Evolutionary conservation across 1,140 invertebrate species (phyloP), one percentile per base, ranked within the genome.

Genomic region (Colletes latitarsis): DNA sequence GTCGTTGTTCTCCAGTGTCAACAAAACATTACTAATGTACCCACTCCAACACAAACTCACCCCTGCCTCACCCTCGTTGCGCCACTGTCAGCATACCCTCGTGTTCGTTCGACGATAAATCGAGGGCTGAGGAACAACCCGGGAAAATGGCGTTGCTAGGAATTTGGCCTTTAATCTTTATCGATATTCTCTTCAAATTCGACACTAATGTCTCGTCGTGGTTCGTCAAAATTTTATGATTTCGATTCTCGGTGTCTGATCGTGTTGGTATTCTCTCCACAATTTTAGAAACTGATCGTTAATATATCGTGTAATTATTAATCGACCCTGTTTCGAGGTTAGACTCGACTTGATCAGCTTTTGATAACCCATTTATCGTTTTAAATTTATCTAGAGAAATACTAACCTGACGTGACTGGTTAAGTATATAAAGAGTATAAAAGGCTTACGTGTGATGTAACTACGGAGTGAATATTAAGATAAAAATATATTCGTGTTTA

Each of bases 1-100:
- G 72, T 78, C 82, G 68, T 81, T 82, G 74, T 85, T 83, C 86
- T 81, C 88, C 81, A 87, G 79, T 91, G 89, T 91, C 90, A 92
- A 92, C 91, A 91, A 92, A 92, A 91, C 88, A 89, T 91, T 90
- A 85, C 88, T 90, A 90, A 91, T 90, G 90, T 89, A 89, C 83
- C 85, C 81, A 73, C 67, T 74, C 78, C 79, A 52, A 76, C 84
- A 43, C 80, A 84, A 77, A 82, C 84, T 62, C 80, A 83, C 86
- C 88, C 85, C 76, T 60, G 78, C 62, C 77, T 78, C 77, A 55
- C 69, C 69, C 68, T 78, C 69, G 69, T 72, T 64, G 60, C 68
- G 76, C 57, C 39, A 63, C 58, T 73, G 77, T 78, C 77, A 78
- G 57, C 74, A 19, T 75, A 78, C 83, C 81, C 81, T 86, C 63